Evolutionary conservation across 2,113 vertebrate species (phyloP), one percentile per base, ranked within the genome.

Genomic region (Nannobrachium achirus): DNA sequence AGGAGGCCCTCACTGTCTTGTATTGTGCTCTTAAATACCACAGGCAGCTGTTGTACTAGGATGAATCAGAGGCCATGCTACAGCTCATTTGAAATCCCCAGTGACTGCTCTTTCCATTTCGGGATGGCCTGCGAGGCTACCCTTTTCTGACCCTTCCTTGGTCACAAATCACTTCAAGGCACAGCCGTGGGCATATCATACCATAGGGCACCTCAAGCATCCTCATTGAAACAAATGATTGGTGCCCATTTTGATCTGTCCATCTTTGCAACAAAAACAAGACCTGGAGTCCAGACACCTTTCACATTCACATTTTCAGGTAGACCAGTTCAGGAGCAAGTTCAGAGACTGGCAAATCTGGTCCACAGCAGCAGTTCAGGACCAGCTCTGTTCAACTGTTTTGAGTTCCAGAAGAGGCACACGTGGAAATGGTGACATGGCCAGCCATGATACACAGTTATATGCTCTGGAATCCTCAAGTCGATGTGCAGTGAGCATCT

Each of bases 101-200:
- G 25, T 33, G 25, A 33, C 25, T 25, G 18, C 10, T 13, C 10
- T 13, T 18, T 55, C n/a, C n/a, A n/a, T n/a, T n/a, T n/a, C n/a
- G n/a, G n/a, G n/a, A n/a, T n/a, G n/a, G n/a, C n/a, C n/a, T n/a
- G n/a, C n/a, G n/a, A n/a, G n/a, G n/a, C n/a, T n/a, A n/a, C 25
- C 9, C 10, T 20, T 33, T 25, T 20, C 10, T 55, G 10, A 6
- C 13, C 1, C 39, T 41, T 0, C 13, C 33, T 51, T 61, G 10
- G 53, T 7, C 56, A 14, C 15, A 40, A 53, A 66, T 2, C 25
- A 51, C n/a, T 25, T 60, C 9, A 78, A 82, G 82, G 75, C 83
- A 86, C 75, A 51, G 59, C 63, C n/a, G 18, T 3, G 13, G 18
- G 56, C 52, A 13, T 8, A 15, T 8, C 33, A n/a, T 42, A 63